These are phyloP conservation scores for Balaeniceps rex DNA, from an alignment of 2,113 vertebrate genomes.

Conservation along the genomic window DNA sequence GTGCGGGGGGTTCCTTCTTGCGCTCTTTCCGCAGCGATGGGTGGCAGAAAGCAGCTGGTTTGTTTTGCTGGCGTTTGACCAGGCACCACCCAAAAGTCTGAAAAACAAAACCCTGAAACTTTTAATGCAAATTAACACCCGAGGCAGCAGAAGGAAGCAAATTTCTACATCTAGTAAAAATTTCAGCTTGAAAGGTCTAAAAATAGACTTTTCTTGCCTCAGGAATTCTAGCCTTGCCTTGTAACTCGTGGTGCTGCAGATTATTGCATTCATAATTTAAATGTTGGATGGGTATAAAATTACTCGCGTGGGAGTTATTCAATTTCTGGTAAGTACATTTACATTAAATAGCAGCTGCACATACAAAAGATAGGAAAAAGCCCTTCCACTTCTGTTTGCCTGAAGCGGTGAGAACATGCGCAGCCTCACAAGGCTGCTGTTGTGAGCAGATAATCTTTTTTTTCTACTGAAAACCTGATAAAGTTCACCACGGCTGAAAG, in stretches of 20 bases:
- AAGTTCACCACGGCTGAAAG: neutral
- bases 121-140: neutral
- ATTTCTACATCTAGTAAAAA: neutral
- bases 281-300: slow-evolving; percentile 36
- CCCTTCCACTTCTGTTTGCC: neutral
- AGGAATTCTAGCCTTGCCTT: neutral
- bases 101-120: neutral
- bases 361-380: neutral
- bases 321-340: slow-evolving; percentile 32
- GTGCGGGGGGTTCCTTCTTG: neutral
- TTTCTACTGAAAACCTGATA: neutral
- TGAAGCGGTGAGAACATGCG: neutral
- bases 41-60: neutral
- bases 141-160: neutral
- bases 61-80: neutral
- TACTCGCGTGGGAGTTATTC: slow-evolving; percentile 10
- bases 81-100: neutral
- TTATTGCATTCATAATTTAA: slow-evolving; percentile 47
- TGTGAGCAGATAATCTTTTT: neutral
- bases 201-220: slow-evolving; percentile 5
- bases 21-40: neutral
- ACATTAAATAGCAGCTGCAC: neutral
- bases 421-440: neutral
- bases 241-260: neutral
- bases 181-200: neutral